Percentiles rank a stretch among this genome's conserved stretches.
Evolutionary conservation across 2,797 vertebrate species (phyloP).

Genomic region (Ptychadena robeensis): DNA sequence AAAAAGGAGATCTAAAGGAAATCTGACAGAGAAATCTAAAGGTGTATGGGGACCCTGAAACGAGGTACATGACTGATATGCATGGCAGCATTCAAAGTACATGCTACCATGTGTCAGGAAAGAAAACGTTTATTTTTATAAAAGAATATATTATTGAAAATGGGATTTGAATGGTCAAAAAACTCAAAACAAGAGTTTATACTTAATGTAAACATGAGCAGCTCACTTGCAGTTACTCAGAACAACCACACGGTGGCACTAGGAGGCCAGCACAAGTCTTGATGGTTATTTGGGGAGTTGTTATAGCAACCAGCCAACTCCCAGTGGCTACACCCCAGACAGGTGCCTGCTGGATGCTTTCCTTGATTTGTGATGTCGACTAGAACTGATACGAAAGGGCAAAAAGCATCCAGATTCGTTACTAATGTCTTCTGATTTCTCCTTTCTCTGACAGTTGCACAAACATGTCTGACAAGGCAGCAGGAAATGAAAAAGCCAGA

Average conservation of each 20-base stretch:
- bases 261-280: neutral
- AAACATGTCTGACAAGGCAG: neutral
- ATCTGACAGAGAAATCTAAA: too few species aligned
- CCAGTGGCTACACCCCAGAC: constrained; percentile 42
- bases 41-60: too few species aligned
- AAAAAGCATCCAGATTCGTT: constrained; percentile 30
- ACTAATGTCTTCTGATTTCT: constrained; percentile 18
- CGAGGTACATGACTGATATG: too few species aligned
- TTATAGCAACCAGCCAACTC: constrained; percentile 44
- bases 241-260: constrained; percentile 23
- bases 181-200: neutral
- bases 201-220: neutral
- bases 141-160: too few species aligned
- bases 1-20: too few species aligned
- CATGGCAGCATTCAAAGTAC: too few species aligned
- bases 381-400: constrained; percentile 17
- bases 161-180: neutral
- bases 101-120: too few species aligned
- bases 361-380: constrained; percentile 18
- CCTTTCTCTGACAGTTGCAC: constrained; percentile 27
- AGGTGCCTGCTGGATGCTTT: constrained; percentile 31
- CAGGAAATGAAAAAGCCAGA: constrained; percentile 20
- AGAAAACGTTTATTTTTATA: too few species aligned
- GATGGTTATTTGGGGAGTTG: constrained; percentile 30
- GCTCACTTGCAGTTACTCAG: neutral